phyloP scores from a whole-genome alignment of 2,888 invertebrate genomes.

The Barypeithes pellucidus region DNA sequence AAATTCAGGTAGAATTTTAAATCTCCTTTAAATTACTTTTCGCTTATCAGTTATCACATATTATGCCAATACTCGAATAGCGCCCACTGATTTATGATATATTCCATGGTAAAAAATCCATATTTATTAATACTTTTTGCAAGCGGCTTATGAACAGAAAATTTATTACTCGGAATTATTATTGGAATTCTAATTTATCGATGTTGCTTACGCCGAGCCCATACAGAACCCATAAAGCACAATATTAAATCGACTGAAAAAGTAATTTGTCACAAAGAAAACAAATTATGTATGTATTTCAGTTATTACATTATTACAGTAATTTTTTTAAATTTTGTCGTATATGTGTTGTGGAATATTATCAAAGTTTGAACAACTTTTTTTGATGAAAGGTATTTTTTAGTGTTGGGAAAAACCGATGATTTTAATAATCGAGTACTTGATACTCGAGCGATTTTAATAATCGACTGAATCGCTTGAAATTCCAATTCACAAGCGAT shows the following conservation, averaged over 20 bases:
- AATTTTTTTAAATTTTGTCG: not conserved
- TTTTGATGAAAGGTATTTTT: too few relatives aligned
- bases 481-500: too few relatives aligned
- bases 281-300: not conserved
- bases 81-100: not conserved
- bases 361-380: too few relatives aligned
- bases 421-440: too few relatives aligned
- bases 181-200: conserved; percentile 33
- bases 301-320: not conserved
- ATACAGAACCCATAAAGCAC: conserved; percentile 30
- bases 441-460: too few relatives aligned
- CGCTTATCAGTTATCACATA: conserved; percentile 17
- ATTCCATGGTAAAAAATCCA: conserved; percentile 3
- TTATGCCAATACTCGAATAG: conserved; percentile 7
- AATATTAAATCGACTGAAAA: conserved; percentile 29
- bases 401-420: too few relatives aligned
- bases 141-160: conserved; percentile 27
- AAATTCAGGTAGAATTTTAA: not conserved
- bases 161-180: conserved; percentile 30
- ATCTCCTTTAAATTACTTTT: not conserved
- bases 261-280: conserved; percentile 18
- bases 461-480: too few relatives aligned
- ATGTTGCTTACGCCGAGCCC: conserved; percentile 25
- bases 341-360: too few relatives aligned
- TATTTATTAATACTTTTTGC: conserved; percentile 33